Conservation (phyloP, 2,888 invertebrate species). For the Fragum whitleyi region DNA sequence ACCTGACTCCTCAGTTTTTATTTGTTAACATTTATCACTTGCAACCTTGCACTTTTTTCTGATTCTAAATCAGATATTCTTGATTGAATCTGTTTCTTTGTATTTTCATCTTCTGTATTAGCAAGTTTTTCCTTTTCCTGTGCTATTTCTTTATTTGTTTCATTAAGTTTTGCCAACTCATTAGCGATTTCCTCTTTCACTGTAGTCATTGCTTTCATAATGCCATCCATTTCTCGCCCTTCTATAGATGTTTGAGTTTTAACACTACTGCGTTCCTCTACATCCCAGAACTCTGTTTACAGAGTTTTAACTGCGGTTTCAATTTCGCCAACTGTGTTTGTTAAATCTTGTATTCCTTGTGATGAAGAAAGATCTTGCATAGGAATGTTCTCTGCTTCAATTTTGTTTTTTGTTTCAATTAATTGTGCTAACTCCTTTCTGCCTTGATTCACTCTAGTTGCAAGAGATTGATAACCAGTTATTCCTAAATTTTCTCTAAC, state of each 20-base stretch:
- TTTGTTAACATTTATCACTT: constrained; percentile 43
- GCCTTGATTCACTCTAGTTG: constrained; percentile 33
- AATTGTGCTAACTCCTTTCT: constrained; percentile 37
- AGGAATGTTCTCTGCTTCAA: constrained; percentile 26
- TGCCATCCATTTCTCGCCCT: constrained; percentile 44
- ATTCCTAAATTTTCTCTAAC: constrained; percentile 41
- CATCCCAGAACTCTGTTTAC: constrained; percentile 12
- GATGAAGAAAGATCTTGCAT: constrained; percentile 40
- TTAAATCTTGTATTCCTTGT: constrained; percentile 40
- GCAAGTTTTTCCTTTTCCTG: constrained; percentile 38
- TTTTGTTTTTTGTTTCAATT: constrained; percentile 20
- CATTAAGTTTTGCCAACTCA: constrained; percentile 39
- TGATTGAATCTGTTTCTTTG: constrained; percentile 24
- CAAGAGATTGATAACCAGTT: constrained; percentile 30
- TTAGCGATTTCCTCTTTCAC: constrained; percentile 45
- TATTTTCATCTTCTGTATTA: constrained; percentile 24
- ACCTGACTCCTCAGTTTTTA: constrained; percentile 45
- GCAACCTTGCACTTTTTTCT: constrained; percentile 44
- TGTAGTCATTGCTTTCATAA: constrained; percentile 46
- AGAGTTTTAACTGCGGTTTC: constrained; percentile 39
- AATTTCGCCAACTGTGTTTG: constrained; percentile 25
- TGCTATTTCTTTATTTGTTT: constrained; percentile 40
- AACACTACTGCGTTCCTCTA: constrained; percentile 6
- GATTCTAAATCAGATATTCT: constrained; percentile 41
- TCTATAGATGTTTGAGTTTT: constrained; percentile 39